Conservation (phyloP, 2,888 invertebrate species). For the Tolmerus cingulatus region DNA sequence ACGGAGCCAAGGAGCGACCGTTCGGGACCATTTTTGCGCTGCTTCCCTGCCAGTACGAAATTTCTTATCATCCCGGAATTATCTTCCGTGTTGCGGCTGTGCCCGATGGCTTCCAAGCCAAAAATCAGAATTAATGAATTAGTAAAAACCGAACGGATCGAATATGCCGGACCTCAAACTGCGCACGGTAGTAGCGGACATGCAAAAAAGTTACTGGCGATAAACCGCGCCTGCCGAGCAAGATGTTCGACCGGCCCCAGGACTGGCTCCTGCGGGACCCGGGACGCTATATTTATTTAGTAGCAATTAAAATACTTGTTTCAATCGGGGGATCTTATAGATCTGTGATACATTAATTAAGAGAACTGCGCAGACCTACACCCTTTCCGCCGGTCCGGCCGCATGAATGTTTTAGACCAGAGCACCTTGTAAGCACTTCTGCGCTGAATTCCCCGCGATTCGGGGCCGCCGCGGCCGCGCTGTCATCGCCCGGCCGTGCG, state of each 20-base stretch:
- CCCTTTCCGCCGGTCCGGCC: not conserved
- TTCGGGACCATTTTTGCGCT: constrained; percentile 7
- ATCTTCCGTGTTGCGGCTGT: constrained; percentile 28
- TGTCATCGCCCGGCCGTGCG: not conserved
- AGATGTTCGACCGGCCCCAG: constrained; percentile 16
- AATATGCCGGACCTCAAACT: constrained; percentile 22
- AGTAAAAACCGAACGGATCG: constrained; percentile 30
- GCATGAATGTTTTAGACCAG: constrained; percentile 38
- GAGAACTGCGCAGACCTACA: constrained; percentile 43
- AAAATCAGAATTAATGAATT: constrained; percentile 43
- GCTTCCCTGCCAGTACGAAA: not conserved
- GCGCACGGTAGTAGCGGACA: constrained; percentile 29
- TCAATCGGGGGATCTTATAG: constrained; percentile 46
- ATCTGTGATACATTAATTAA: constrained; percentile 50
- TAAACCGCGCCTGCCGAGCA: constrained; percentile 16
- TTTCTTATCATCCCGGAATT: constrained; percentile 33
- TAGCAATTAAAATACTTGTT: constrained; percentile 46
- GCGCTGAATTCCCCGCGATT: constrained; percentile 11
- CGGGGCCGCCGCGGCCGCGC: not conserved
- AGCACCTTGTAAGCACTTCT: constrained; percentile 17
- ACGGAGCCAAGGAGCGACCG: not conserved
- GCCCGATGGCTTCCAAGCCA: constrained; percentile 29
- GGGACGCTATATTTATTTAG: constrained; percentile 42
- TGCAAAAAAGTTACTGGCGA: constrained; percentile 4
- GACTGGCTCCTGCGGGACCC: constrained; percentile 20